Conservation (phyloP, 2,113 vertebrate genomes). For the Deroptyus accipitrinus region DNA sequence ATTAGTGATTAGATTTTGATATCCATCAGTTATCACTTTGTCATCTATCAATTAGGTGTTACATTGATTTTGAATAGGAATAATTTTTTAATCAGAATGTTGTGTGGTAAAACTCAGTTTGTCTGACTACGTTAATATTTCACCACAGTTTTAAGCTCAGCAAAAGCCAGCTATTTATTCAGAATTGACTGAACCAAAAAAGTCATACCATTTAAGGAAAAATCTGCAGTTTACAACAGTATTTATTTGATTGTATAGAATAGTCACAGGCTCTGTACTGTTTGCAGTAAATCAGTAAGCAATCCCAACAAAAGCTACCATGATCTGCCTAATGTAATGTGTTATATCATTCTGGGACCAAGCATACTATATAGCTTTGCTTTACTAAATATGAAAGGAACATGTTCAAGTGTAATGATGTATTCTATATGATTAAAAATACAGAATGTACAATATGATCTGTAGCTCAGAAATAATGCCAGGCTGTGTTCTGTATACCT, state of each 20-base stretch:
- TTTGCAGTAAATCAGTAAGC: background rate
- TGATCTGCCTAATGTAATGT: background rate
- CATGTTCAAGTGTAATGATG: background rate
- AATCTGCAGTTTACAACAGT: background rate
- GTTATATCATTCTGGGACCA: background rate
- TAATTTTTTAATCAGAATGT: background rate
- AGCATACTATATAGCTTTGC: background rate
- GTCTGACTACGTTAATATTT: background rate
- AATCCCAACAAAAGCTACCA: background rate
- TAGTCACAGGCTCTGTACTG: background rate
- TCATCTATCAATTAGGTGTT: background rate
- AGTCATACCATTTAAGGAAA: background rate
- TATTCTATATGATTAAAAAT: background rate
- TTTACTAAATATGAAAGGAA: background rate
- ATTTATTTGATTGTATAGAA: background rate
- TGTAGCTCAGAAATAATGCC: background rate
- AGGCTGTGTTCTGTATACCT: background rate
- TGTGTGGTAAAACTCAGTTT: background rate
- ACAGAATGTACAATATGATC: background rate
- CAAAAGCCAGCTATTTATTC: accelerated
- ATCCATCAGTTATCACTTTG: background rate
- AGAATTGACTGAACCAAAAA: background rate
- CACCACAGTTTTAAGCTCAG: background rate
- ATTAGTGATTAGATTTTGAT: background rate
- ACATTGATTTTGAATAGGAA: background rate